Conservation (phyloP, 1,140 invertebrate genomes). For the Carcinoscorpius rotundicauda region DNA sequence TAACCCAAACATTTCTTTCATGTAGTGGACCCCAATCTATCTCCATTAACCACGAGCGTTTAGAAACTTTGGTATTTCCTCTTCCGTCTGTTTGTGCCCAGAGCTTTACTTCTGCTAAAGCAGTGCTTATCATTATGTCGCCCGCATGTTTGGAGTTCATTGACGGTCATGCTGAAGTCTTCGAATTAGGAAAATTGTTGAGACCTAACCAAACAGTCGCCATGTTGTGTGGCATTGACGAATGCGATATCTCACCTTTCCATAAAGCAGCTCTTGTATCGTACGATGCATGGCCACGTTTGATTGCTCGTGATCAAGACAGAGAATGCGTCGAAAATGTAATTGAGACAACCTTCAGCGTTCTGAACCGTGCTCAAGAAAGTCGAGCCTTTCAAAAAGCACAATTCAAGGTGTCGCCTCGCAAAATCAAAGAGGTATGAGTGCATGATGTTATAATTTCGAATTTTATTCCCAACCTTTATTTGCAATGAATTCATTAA, state of each 20-base stretch:
- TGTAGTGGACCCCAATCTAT: no score
- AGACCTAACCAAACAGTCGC: slow-evolving; percentile 56
- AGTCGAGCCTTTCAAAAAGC: slow-evolving; percentile 33
- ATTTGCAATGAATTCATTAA: no score
- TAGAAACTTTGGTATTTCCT: no score
- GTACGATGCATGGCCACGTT: slow-evolving; percentile 60
- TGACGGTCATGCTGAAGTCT: slow-evolving; percentile 36
- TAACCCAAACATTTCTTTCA: no score
- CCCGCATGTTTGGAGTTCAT: slow-evolving; percentile 52
- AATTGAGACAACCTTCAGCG: no score
- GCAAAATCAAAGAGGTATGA: slow-evolving; percentile 53
- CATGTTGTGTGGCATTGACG: slow-evolving; percentile 59
- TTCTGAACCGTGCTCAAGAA: no score
- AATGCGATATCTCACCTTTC: slow-evolving; percentile 39
- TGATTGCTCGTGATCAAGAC: slow-evolving; percentile 61
- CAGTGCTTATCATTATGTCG: slow-evolving; percentile 52
- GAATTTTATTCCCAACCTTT: no score
- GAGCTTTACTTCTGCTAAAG: slow-evolving; percentile 1
- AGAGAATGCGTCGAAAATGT: slow-evolving; percentile 42
- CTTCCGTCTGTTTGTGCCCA: no score
- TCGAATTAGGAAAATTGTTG: slow-evolving; percentile 48
- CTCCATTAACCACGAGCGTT: no score
- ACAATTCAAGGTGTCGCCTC: slow-evolving; percentile 58
- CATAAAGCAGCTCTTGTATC: slow-evolving; percentile 46
- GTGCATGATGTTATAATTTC: no score